A percentile compares a stretch with the other conserved stretches of the same genome.
Conservation (phyloP, 1,140 invertebrate species). For the Drosophila repletoides region DNA sequence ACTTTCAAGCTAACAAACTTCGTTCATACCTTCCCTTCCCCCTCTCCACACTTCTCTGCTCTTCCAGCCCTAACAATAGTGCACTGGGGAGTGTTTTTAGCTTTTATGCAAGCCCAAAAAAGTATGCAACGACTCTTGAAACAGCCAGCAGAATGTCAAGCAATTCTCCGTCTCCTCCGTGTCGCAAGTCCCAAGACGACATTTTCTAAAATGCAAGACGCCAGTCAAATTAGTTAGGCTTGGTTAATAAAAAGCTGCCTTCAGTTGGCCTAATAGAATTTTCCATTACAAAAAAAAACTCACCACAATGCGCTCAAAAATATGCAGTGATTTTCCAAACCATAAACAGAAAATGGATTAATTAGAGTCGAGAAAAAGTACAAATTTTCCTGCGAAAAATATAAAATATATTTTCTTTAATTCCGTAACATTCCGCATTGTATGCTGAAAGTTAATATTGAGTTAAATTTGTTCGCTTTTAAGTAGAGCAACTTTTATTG, state of each 20-base stretch:
- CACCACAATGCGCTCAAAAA: not conserved
- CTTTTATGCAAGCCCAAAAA: slow-evolving; percentile 27
- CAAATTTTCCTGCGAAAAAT: too few species aligned
- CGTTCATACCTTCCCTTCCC: too few species aligned
- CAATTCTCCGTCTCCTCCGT: too few species aligned
- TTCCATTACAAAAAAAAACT: slow-evolving; percentile 42
- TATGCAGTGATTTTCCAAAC: slow-evolving; percentile 12
- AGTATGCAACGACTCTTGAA: not conserved
- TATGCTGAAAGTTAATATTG: too few species aligned
- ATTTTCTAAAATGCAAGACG: slow-evolving; percentile 29
- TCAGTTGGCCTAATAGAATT: slow-evolving; percentile 56
- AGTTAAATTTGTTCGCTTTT: too few species aligned
- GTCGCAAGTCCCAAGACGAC: not conserved
- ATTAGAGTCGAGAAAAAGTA: not conserved
- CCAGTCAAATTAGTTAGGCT: slow-evolving; percentile 57
- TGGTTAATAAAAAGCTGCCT: slow-evolving; percentile 60
- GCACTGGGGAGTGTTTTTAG: slow-evolving; percentile 72
- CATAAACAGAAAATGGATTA: not conserved
- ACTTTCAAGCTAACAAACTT: slow-evolving; percentile 44
- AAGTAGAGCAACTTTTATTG: too few species aligned
- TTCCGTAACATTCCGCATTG: too few species aligned
- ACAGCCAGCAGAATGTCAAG: not conserved
- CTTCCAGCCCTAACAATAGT: slow-evolving; percentile 57
- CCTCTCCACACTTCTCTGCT: not conserved
- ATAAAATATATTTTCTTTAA: too few species aligned